phyloP scores from a whole-genome alignment of 2,797 vertebrate species.

The Amniataba percoides region DNA sequence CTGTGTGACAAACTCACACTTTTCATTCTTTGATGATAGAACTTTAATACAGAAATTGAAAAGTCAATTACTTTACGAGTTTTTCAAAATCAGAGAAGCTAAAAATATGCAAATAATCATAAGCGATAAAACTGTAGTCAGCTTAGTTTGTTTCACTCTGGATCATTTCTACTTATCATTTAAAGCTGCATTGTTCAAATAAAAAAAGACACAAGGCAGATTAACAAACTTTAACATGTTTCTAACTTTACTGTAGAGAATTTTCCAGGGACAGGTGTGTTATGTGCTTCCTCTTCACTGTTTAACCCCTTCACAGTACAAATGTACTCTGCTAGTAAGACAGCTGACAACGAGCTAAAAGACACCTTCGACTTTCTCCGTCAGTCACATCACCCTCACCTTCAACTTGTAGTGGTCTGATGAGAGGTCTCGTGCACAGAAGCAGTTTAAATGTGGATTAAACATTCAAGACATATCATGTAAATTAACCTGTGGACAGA shows the following conservation, averaged over 20 bases:
- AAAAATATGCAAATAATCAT: no score
- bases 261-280: neutral
- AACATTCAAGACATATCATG: no score
- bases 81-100: no score
- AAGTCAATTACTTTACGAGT: no score
- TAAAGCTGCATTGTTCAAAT: neutral
- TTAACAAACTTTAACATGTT: neutral
- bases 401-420: neutral
- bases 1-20: neutral
- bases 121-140: no score
- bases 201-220: neutral
- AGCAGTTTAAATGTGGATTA: no score
- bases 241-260: neutral
- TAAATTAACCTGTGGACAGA: neutral
- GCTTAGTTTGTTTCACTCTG: neutral
- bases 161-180: neutral
- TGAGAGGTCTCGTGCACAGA: neutral
- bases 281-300: neutral
- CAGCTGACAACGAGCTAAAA: neutral
- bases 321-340: neutral
- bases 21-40: neutral
- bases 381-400: neutral
- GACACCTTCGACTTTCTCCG: neutral
- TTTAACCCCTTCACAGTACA: no score
- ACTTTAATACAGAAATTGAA: neutral